phyloP scores from a whole-genome alignment of 1,140 invertebrate species.

The Papilio dardanus region DNA sequence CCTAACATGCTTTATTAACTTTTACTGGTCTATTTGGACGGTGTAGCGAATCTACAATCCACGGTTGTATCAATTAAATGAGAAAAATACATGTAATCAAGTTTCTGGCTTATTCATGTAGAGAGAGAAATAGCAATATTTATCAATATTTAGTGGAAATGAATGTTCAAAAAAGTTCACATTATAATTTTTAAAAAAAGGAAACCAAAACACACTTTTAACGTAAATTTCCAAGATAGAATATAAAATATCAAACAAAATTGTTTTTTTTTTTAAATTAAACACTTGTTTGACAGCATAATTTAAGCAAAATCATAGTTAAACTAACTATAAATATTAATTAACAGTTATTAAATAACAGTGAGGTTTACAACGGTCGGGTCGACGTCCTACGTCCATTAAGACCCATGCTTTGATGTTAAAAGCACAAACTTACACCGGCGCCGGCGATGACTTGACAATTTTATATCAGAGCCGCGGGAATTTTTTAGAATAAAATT shows the following conservation, averaged over 20 bases:
- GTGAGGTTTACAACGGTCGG: background rate
- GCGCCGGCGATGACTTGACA: conserved; percentile 12
- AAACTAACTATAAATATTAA: background rate
- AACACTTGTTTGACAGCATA: too few relatives aligned
- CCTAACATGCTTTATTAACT: conserved; percentile 48
- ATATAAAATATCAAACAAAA: too few relatives aligned
- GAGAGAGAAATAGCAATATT: background rate
- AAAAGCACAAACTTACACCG: conserved; percentile 2
- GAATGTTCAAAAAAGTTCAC: too few relatives aligned
- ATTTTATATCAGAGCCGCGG: background rate
- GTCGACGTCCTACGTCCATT: background rate
- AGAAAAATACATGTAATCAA: background rate
- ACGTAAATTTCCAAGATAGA: too few relatives aligned
- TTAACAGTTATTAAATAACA: background rate
- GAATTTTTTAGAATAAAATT: background rate
- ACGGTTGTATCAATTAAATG: background rate
- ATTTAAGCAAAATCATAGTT: too few relatives aligned
- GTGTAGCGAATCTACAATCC: conserved; percentile 12
- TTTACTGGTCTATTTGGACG: conserved; percentile 33
- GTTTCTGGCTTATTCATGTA: background rate
- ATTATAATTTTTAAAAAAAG: too few relatives aligned
- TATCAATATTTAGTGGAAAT: too few relatives aligned
- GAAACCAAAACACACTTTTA: too few relatives aligned
- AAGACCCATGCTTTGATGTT: background rate
- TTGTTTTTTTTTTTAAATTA: too few relatives aligned